phyloP scores from a whole-genome alignment of 2,113 vertebrate genomes.

The Callopanchax toddi region DNA sequence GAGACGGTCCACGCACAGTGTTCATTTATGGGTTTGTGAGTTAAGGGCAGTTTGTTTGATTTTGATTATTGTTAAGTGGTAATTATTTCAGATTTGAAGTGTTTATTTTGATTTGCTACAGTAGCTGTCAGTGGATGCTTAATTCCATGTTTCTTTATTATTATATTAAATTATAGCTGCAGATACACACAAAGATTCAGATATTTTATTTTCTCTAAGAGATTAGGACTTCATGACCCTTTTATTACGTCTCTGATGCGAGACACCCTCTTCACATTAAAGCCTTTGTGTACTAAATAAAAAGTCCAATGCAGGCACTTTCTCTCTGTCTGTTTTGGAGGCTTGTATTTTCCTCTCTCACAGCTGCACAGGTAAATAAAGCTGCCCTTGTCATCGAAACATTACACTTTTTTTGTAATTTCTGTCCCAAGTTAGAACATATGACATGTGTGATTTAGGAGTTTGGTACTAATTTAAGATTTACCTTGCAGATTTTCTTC shows the following conservation, averaged over 20 bases:
- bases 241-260: slow-evolving; percentile 5
- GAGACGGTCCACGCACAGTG: slow-evolving; percentile 20
- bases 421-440: no score
- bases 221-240: neutral
- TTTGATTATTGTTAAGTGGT: slow-evolving; percentile 1
- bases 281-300: slow-evolving; percentile 14
- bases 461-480: neutral
- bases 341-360: neutral
- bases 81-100: slow-evolving; percentile 19
- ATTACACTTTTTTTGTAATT: no score
- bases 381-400: neutral
- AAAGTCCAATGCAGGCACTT: neutral
- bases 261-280: neutral
- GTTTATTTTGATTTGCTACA: neutral
- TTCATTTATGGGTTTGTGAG: slow-evolving; percentile 10
- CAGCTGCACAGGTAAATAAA: slow-evolving; percentile 13
- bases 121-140: neutral
- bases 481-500: neutral
- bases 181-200: neutral
- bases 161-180: neutral
- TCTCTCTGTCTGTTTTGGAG: slow-evolving; percentile 6
- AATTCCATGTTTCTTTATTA: neutral
- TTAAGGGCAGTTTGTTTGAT: slow-evolving; percentile 7
- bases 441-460: neutral
- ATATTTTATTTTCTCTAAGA: neutral